phyloP scores from a whole-genome alignment of 2,888 invertebrate genomes.

The Micoletzkya japonica region DNA sequence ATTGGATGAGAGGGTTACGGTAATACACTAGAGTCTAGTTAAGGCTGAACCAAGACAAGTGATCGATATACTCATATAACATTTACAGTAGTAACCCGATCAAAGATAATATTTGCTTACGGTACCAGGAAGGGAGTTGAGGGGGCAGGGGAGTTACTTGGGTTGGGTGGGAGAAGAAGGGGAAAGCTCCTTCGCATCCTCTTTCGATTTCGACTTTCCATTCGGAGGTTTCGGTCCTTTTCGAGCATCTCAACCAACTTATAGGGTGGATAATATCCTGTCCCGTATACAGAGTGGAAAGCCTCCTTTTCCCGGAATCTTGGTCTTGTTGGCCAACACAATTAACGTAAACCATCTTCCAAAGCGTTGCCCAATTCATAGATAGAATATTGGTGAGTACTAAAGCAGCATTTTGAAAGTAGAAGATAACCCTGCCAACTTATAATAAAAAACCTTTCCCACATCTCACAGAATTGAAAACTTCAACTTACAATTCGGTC shows the following conservation, averaged over 20 bases:
- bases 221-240: slow-evolving; percentile 51
- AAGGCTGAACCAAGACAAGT: neutral
- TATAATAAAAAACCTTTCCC: too few relatives aligned
- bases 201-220: slow-evolving; percentile 37
- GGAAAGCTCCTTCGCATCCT: neutral
- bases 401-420: neutral
- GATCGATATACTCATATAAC: neutral
- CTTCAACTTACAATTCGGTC: slow-evolving; percentile 13
- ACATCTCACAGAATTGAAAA: neutral
- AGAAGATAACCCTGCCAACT: neutral
- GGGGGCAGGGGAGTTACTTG: neutral
- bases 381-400: too few relatives aligned
- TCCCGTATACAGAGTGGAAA: too few relatives aligned
- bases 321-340: too few relatives aligned
- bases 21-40: too few relatives aligned
- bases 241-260: slow-evolving; percentile 30
- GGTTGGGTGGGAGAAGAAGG: neutral
- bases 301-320: too few relatives aligned
- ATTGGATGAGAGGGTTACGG: too few relatives aligned
- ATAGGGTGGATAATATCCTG: neutral
- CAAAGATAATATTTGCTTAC: neutral
- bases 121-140: neutral
- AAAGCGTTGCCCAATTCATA: too few relatives aligned
- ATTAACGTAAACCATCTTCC: too few relatives aligned
- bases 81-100: neutral